A percentile compares a stretch with the other conserved stretches of the same genome.
phyloP scores from a whole-genome alignment of 2,113 vertebrate genomes.

The Melanerpes aurifrons region DNA sequence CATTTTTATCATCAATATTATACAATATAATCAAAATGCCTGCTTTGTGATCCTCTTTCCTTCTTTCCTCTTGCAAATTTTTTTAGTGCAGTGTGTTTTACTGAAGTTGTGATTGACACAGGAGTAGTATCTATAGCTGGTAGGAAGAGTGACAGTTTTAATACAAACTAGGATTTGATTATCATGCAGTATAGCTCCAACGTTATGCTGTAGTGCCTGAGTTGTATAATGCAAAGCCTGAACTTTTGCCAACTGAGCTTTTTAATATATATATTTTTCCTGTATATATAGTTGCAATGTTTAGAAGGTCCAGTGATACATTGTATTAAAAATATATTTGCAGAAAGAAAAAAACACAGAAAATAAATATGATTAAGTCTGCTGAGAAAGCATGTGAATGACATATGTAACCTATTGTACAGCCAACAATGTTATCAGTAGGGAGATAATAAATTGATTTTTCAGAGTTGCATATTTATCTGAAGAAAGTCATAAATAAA shows the following conservation, averaged over 20 bases:
- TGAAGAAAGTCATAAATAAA: not conserved
- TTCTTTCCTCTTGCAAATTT: not conserved
- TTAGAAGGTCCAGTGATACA: not conserved
- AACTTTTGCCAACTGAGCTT: not conserved
- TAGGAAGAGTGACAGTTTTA: not conserved
- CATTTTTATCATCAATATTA: not conserved
- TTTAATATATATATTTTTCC: not conserved
- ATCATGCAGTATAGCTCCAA: not conserved
- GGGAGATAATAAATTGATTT: rapidly evolving
- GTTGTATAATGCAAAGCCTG: not conserved
- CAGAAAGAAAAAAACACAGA: not conserved
- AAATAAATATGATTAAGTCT: not conserved
- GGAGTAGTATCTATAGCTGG: not conserved
- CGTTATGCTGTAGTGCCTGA: not conserved
- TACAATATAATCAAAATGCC: not conserved
- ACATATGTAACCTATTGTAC: not conserved
- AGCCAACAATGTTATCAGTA: not conserved
- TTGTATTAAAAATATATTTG: not conserved
- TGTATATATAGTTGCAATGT: not conserved
- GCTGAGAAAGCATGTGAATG: not conserved
- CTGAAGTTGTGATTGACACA: not conserved
- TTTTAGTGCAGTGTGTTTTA: not conserved
- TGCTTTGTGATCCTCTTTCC: not conserved
- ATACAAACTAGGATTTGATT: not conserved
- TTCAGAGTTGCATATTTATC: not conserved